Evolutionary conservation across 1,140 invertebrate genomes (phyloP), one percentile per base, ranked within the genome.

Genomic region (Carposina sasakii): DNA sequence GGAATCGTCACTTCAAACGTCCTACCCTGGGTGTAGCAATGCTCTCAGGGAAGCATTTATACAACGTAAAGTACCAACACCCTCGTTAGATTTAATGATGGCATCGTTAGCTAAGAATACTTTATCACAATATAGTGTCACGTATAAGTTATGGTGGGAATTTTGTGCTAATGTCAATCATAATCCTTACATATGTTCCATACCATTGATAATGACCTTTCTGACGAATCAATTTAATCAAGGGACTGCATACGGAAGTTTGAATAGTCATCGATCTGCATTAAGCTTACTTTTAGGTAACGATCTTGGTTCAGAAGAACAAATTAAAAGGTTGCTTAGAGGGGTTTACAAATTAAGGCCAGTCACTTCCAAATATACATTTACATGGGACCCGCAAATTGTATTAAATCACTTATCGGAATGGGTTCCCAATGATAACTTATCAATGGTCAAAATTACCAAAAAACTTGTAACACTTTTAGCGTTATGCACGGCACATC

Each of bases 351-450:
- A 51, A 30, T 9, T 48, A 48, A 67, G 49, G 21, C 69, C 69
- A 10, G 12, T 33, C 2, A 30, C 16, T 23, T 60, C 63, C 2
- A 73, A 67, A 52, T 74, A 75, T 51, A 42, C 15, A 19, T 15
- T 6, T 6, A 63, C 55, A 6, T 77, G 64, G 70, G 63, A 74
- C 36, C 54, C 61, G 2, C 31, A 56, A 28, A 21, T 59, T 4
- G 63, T 72, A 8, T 53, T 76, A 41, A 20, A 62, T 23, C 52
- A 49, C 37, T 26, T 71, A 21, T 48, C 49, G 21, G 34, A 23
- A 31, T 52, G 31, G 39, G 52, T 46, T 28, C 45, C 53, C 20
- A 49, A 55, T 34, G 41, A 33, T 15, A 9, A 37, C 10, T n/a
- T 61, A 24, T 22, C 26, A 5, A 24, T 53, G 8, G 44, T 52